Conservation (phyloP, 2,113 vertebrate genomes). For the Petrocephalus zakoni region DNA sequence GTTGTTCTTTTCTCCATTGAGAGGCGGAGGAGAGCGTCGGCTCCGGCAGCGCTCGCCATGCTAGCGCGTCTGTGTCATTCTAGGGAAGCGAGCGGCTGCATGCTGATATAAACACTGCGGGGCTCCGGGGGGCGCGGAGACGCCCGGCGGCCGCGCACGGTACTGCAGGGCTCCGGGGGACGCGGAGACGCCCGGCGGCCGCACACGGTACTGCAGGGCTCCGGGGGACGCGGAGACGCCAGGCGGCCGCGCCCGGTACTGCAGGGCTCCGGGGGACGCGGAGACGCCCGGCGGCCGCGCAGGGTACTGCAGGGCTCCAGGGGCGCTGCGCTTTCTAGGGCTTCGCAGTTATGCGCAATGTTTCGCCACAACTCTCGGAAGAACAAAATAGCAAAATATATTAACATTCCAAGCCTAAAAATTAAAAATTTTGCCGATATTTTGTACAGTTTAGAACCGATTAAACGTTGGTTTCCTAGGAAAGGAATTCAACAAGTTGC, state of each 20-base stretch:
- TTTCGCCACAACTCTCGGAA: background rate
- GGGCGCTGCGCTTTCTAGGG: too few species aligned
- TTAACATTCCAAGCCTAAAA: background rate
- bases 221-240: too few species aligned
- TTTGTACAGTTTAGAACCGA: background rate
- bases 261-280: too few species aligned
- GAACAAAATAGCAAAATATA: background rate
- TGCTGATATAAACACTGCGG: conserved; percentile 30
- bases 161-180: background rate
- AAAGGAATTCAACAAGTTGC: background rate
- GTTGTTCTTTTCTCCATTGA: conserved; percentile 40
- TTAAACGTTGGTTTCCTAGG: background rate
- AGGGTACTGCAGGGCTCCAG: background rate
- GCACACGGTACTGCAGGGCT: too few species aligned
- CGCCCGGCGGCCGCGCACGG: conserved; percentile 14
- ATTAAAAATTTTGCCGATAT: background rate
- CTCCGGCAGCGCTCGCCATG: conserved; percentile 56
- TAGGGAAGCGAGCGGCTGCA: background rate
- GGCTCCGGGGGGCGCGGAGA: background rate
- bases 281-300: too few species aligned
- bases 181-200: too few species aligned
- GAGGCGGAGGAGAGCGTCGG: conserved; percentile 36
- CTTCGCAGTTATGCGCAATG: background rate
- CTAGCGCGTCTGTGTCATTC: conserved; percentile 36
- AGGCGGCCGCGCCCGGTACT: background rate